These are phyloP conservation scores for Acronicta aceris DNA, from an alignment of 2,888 invertebrate species.

Conservation along the genomic window DNA sequence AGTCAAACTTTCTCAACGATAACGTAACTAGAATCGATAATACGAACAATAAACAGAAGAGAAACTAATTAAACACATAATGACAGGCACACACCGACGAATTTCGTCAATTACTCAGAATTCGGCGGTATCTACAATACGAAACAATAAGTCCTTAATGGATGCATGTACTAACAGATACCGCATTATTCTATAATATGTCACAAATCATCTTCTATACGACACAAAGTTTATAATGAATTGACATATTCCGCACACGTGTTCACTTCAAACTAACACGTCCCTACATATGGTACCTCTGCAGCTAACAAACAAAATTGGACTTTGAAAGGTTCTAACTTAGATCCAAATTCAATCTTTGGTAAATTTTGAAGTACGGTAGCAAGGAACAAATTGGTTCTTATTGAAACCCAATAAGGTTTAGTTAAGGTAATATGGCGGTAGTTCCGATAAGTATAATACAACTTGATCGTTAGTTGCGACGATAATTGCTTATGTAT, in stretches of 20 bases:
- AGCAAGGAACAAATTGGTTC: constrained; percentile 60
- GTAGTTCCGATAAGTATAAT: constrained; percentile 64
- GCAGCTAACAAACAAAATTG: constrained; percentile 48
- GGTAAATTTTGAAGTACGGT: constrained; percentile 23
- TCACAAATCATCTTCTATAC: constrained; percentile 86
- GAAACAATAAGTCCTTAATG: constrained; percentile 83
- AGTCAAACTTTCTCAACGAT: constrained; percentile 49
- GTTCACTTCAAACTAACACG: constrained; percentile 67
- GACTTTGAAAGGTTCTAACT: constrained; percentile 41
- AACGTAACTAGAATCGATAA: constrained; percentile 65
- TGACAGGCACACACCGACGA: constrained; percentile 64
- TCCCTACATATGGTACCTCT: constrained; percentile 48
- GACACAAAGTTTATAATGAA: constrained; percentile 88
- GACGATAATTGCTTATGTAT: constrained; percentile 60
- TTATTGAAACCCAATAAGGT: constrained; percentile 62
- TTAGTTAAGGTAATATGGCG: constrained; percentile 48
- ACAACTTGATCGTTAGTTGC: constrained; percentile 62
- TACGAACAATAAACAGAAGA: constrained; percentile 65
- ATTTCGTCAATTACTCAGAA: constrained; percentile 85
- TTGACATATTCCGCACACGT: constrained; percentile 88
- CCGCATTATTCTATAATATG: constrained; percentile 85
- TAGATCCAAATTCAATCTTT: constrained; percentile 21
- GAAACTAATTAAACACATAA: constrained; percentile 74
- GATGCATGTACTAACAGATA: constrained; percentile 80
- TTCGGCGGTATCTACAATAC: constrained; percentile 64